Evolutionary conservation across 2,888 invertebrate genomes (phyloP), one percentile per base, ranked within the genome.

Genomic region (Aphidius colemani): DNA sequence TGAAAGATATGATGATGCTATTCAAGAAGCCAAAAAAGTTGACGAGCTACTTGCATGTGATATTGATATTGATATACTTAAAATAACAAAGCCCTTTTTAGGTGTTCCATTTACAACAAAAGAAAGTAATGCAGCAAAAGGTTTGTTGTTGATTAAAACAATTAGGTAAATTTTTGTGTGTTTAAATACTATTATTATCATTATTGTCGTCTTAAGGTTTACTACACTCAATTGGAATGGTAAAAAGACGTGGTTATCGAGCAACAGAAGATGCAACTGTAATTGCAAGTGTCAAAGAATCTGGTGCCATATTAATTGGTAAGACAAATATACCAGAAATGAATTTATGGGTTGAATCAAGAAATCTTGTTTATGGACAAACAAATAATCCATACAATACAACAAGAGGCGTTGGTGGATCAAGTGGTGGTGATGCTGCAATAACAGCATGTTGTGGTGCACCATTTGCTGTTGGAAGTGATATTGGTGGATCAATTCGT

Each of bases 401-500:
- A 0, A 90, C 92, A 0, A 87, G 94, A 67, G 94, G 89, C 1
- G 90, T 90, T 2, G 98, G 98, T 10, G 98, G 98, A 53, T 97
- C 96, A 69, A 95, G 95, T 66, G 97, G 97, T 45, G 94, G 94
- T 1, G 95, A 95, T 83, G 91, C 85, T 0, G 87, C 90, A 2
- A 84, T 96, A 1, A 85, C 93, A 10, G 87, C 94, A 3, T 86
- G 94, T 5, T 89, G 93, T 69, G 95, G 93, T 11, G 88, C 90
- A 8, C 91, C 94, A 2, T 87, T 96, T 70, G 93, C 96, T 4
- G 84, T 98, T 59, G 96, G 94, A 41, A 91, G 92, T 0, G 98
- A 98, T 80, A 96, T 98, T 73, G 98, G 97, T n/a, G 98, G 98
- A 0, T 96, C 96, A 6, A 93, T 95, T 55, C 88, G 98, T 44